phyloP scores from a whole-genome alignment of 2,113 vertebrate genomes.

The Eublepharis macularius region DNA sequence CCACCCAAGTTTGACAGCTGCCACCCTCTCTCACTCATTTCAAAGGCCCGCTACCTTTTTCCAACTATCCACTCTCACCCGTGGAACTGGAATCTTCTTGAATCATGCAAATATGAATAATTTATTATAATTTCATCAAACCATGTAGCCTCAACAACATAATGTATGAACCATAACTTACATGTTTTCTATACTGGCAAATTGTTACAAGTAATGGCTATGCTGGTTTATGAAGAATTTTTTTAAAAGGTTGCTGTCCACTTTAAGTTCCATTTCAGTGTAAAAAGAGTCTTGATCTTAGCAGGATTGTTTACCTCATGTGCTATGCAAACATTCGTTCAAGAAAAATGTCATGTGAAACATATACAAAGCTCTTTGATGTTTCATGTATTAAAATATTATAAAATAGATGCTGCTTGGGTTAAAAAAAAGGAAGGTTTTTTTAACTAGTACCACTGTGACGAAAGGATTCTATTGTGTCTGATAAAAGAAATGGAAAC shows the following conservation, averaged over 20 bases:
- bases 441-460: background rate
- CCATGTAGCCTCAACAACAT: background rate
- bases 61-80: too few relatives aligned
- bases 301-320: background rate
- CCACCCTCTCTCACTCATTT: too few relatives aligned
- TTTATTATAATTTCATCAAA: too few relatives aligned
- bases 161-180: background rate
- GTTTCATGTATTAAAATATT: background rate
- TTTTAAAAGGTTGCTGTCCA: background rate
- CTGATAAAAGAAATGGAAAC: background rate
- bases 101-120: too few relatives aligned
- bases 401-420: background rate
- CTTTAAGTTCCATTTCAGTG: background rate
- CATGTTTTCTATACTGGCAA: background rate
- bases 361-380: background rate
- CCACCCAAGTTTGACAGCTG: too few relatives aligned
- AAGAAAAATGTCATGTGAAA: background rate
- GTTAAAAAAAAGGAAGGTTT: background rate
- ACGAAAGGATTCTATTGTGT: background rate
- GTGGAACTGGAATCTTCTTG: too few relatives aligned
- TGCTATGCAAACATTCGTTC: background rate
- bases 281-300: background rate
- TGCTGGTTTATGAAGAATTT: background rate
- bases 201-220: background rate
- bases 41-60: too few relatives aligned